Base-by-base conservation (phyloP, 2,113 vertebrate species). In the Elgaria multicarinata region DNA sequence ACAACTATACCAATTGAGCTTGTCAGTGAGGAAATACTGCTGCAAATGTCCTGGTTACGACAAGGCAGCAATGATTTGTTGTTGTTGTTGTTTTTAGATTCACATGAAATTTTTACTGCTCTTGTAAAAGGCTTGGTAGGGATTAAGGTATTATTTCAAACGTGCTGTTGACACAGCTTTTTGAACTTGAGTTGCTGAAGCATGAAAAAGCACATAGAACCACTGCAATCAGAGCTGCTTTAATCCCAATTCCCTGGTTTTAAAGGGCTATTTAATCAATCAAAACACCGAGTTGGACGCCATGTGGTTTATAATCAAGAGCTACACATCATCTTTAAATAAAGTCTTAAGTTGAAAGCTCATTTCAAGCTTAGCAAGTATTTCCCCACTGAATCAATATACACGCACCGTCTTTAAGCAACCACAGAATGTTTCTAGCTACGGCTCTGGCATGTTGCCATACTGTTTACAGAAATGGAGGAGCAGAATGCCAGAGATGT, bases 191-290 rank as follows among this genome's bases (percentile, higher is more conserved):
- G 13, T 87, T 92, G 87, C 24, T 0, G 2, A 93, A 90, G 82
- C 50, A 88, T 55, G 64, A 91, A 88, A 87, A 77, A 0, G 0
- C 64, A 72, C 31, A 42, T 28, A 13, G 87, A 87, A 81, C 1
- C 0, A 67, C 42, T 85, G 31, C 64, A 89, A 78, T 92, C 81
- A 84, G 0, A 44, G 87, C 90, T 44, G 22, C 89, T 62, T 93
- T 95, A 87, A 89, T 94, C 89, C 44, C 76, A 91, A 24, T 84
- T 86, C 84, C 75, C 84, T 89, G 87, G 85, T 66, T 91, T 81
- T 78, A 82, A 95, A 89, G 90, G 83, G 81, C 64, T 82, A 75
- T 71, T 92, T 91, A 93, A 92, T 92, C 93, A 93, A 93, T 93
- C 50, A 81, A 92, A 86, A 91, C 72, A 77, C 42, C 69, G 20